A percentile compares a stretch with the other conserved stretches of the same genome.
These are phyloP conservation scores for Pithys albifrons DNA, from an alignment of 2,113 vertebrate species.

Conservation along the genomic window DNA sequence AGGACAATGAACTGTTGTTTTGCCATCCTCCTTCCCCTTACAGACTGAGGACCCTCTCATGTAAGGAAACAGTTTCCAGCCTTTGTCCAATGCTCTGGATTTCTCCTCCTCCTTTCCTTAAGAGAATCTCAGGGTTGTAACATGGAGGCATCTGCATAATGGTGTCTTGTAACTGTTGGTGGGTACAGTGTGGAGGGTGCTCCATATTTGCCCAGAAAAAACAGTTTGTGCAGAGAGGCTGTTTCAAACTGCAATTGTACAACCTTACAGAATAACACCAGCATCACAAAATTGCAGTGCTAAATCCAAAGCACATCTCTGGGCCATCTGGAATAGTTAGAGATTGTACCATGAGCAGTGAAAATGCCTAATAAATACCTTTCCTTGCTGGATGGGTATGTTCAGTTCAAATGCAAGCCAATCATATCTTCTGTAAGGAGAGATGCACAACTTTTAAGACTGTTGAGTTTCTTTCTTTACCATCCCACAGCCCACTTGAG, in stretches of 20 bases:
- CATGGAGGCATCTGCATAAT: not conserved
- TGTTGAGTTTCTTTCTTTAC: not conserved
- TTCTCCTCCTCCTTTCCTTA: not conserved
- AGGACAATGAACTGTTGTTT: not conserved
- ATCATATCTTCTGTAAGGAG: not conserved
- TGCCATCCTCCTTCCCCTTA: not conserved
- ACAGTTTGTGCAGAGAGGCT: not conserved
- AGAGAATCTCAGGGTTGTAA: not conserved
- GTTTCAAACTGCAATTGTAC: not conserved
- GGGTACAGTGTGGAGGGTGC: accelerated
- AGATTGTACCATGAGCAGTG: not conserved
- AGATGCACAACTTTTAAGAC: not conserved
- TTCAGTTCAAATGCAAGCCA: not conserved
- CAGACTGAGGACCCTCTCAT: not conserved
- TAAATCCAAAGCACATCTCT: not conserved
- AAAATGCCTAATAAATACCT: not conserved
- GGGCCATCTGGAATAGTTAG: not conserved
- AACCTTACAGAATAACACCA: not conserved
- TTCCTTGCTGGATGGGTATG: not conserved
- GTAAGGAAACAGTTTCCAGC: not conserved
- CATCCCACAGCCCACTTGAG: not conserved
- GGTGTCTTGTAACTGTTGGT: too few relatives aligned
- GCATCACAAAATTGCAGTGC: not conserved
- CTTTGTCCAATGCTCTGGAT: not conserved
- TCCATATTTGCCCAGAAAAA: not conserved